Base-by-base conservation (phyloP, 2,888 invertebrate species). In the Pseudeuparius sepicola region DNA sequence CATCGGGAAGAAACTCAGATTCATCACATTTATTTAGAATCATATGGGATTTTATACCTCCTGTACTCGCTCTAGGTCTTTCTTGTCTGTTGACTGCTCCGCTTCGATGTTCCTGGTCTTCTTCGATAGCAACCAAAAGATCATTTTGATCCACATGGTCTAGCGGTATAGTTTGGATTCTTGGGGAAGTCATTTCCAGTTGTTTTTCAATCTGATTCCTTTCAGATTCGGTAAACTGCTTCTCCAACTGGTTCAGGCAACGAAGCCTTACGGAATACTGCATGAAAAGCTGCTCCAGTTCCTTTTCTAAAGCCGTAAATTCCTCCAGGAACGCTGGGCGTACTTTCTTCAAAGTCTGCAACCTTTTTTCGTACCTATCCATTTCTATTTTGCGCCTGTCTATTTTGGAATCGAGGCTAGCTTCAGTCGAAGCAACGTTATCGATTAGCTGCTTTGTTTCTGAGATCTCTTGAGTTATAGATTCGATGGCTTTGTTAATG, bases 291-390 rank as follows among this genome's bases (percentile, higher is more conserved):
- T 73, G 67, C 51, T 85, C 81, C 11, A 97, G 61, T 55, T 93
- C 90, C 24, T 69, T 65, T 61, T 98, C 96, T 33, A 90, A 68
- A 29, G 80, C 77, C 39, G 89, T 88, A 60, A 92, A 87, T 61
- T 98, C 97, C 50, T 93, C 90, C 71, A 96, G 81, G 60, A 94
- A 97, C 0, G 93, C 94, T 1, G 97, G 97, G 31, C 87, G 79
- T 43, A 96, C 93, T 72, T 89, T 93, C 63, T 92, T 88, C 48
- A 98, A 68, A 0, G 96, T 90, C 52, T 87, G 84, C 28, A 97
- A 67, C 18, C 98, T 70, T 61, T 96, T 96, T 59, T 89, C 87
- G 44, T 90, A 90, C 33, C 98, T 70, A 50, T 90, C 88, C 44
- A 96, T 68, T 57, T 98, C 98, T 0, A 80, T 76, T 45, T 76